Percentiles rank a stretch among this genome's conserved stretches.
These are phyloP conservation scores for Albula goreensis DNA, from an alignment of 2,113 vertebrate genomes.

Conservation along the genomic window DNA sequence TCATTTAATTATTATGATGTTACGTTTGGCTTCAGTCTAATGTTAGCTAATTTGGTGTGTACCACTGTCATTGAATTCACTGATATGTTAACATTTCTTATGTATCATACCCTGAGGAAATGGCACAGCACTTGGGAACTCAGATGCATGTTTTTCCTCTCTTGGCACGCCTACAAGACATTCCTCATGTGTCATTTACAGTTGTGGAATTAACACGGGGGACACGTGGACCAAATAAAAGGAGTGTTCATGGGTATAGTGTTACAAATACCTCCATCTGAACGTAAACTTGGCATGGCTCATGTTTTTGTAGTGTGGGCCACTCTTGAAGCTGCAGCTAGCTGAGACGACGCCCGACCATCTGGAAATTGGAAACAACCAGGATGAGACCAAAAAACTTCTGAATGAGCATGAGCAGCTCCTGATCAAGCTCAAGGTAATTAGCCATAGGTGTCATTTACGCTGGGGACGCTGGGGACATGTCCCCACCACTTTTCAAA, in stretches of 20 bases:
- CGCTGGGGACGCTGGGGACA: too few species aligned
- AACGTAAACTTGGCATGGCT: constrained; percentile 30
- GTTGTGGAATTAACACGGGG: constrained; percentile 16
- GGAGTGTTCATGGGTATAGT: constrained; percentile 12
- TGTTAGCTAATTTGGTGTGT: not conserved
- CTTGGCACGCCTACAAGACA: not conserved
- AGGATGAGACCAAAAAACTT: constrained; percentile 80
- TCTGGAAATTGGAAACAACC: constrained; percentile 85
- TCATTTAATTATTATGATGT: not conserved
- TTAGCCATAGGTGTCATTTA: too few species aligned
- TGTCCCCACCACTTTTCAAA: too few species aligned
- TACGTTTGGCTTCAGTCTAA: not conserved
- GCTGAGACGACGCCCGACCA: constrained; percentile 84
- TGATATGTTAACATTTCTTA: not conserved
- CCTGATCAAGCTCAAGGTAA: constrained; percentile 85
- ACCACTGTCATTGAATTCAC: not conserved
- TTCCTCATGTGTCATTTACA: constrained; percentile 29
- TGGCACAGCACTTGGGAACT: not conserved
- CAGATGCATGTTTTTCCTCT: not conserved
- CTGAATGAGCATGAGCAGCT: constrained; percentile 83
- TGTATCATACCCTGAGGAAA: not conserved
- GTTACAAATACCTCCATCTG: constrained; percentile 19
- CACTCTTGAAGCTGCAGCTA: constrained; percentile 80
- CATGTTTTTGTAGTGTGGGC: constrained; percentile 74
- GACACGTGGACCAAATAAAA: not conserved